Conservation (phyloP, 2,888 invertebrate species). For the Eupelmus urozonus region DNA sequence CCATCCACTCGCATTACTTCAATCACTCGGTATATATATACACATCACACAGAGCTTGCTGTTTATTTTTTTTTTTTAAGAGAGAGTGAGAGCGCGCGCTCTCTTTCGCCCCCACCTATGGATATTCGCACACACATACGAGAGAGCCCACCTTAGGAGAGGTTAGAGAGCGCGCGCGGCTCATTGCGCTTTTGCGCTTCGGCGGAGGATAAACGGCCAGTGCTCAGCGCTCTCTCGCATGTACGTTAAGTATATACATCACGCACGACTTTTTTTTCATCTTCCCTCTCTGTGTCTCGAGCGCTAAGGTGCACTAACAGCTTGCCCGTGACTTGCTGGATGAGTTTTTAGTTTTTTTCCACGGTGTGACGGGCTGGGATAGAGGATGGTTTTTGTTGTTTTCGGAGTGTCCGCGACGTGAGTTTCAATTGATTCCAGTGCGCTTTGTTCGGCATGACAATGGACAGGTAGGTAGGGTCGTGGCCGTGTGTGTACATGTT, state of each 20-base stretch:
- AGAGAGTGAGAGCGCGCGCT: neutral
- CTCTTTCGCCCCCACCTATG: neutral
- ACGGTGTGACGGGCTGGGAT: too few relatives aligned
- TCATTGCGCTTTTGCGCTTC: conserved; percentile 52
- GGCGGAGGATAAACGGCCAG: neutral
- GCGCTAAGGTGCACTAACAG: too few relatives aligned
- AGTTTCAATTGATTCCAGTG: neutral
- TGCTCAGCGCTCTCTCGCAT: neutral
- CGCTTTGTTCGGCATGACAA: neutral
- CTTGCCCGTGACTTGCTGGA: too few relatives aligned
- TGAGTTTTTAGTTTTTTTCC: too few relatives aligned
- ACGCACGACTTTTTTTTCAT: too few relatives aligned
- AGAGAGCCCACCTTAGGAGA: neutral
- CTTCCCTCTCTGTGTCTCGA: too few relatives aligned
- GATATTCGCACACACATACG: too few relatives aligned
- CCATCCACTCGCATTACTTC: conserved; percentile 77
- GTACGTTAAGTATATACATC: neutral
- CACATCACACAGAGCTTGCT: neutral
- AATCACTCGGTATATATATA: conserved; percentile 80
- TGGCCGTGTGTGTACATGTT: neutral
- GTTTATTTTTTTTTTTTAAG: neutral
- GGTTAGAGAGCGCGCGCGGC: conserved; percentile 34
- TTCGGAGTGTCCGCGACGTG: neutral
- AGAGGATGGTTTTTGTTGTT: too few relatives aligned
- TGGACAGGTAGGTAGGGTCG: too few relatives aligned